Evolutionary conservation across 2,113 vertebrate genomes (phyloP).

Genomic region (Dendropsophus ebraccatus): DNA sequence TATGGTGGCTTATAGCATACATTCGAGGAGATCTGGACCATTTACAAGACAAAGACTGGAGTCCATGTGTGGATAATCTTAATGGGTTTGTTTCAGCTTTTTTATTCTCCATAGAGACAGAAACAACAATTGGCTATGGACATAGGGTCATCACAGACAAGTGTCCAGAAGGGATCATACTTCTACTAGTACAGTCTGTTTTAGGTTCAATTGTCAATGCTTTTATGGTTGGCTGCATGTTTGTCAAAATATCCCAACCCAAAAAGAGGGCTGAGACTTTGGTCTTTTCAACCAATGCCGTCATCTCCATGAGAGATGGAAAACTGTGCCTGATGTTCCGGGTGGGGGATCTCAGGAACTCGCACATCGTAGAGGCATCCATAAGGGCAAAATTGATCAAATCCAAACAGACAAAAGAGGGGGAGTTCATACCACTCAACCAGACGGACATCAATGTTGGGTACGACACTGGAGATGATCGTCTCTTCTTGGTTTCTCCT

Average conservation of each 20-base stretch:
- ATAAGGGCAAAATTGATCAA: slow-evolving; percentile 98
- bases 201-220: slow-evolving; percentile 98
- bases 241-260: slow-evolving; percentile 98
- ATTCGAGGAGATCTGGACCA: slow-evolving; percentile 95
- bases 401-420: slow-evolving; percentile 98
- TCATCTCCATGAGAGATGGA: slow-evolving; percentile 95
- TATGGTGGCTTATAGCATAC: slow-evolving; percentile 99
- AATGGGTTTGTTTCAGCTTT: slow-evolving; percentile 96
- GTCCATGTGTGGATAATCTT: slow-evolving; percentile 96
- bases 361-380: slow-evolving; percentile 98
- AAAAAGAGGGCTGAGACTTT: slow-evolving; percentile 98
- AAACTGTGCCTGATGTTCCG: slow-evolving; percentile 98
- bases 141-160: slow-evolving; percentile 98
- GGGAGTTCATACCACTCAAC: slow-evolving; percentile 98
- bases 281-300: slow-evolving; percentile 95
- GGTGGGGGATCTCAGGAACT: slow-evolving; percentile 96
- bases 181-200: slow-evolving; percentile 95
- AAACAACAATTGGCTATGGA: slow-evolving; percentile 98
- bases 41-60: slow-evolving; percentile 88
- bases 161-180: slow-evolving; percentile 94
- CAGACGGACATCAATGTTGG: slow-evolving; percentile 99
- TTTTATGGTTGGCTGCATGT: slow-evolving; percentile 99
- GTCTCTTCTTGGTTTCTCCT: slow-evolving; percentile 96
- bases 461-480: slow-evolving; percentile 95
- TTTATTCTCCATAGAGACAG: slow-evolving; percentile 98